Conservation (phyloP, 2,797 vertebrate species). For the Lacerta viridis region DNA sequence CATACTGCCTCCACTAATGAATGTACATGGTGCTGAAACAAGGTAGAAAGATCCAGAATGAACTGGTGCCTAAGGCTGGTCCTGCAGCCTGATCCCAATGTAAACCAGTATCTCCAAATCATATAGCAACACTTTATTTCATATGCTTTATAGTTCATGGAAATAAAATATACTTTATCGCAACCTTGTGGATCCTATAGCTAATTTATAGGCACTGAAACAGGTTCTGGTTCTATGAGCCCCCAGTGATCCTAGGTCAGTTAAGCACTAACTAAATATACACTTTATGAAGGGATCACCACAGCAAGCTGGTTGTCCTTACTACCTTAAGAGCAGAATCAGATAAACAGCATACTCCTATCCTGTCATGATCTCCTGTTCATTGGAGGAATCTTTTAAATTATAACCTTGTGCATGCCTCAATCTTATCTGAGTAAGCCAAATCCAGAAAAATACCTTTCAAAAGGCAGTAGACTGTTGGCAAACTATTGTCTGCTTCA, state of each 20-base stretch:
- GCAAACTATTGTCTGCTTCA: background rate
- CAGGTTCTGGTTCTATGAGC: background rate
- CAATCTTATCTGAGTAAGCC: background rate
- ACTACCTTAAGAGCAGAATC: slow-evolving; percentile 1
- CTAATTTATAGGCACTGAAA: background rate
- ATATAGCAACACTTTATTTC: background rate
- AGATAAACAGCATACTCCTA: slow-evolving; percentile 3
- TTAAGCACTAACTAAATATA: background rate
- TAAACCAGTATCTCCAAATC: background rate
- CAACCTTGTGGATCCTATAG: background rate
- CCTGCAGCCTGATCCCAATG: background rate
- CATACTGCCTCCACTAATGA: no score
- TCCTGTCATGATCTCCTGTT: background rate
- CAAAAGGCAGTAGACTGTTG: background rate
- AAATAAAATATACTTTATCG: background rate
- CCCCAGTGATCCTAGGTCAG: background rate
- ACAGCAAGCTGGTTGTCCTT: slow-evolving; percentile 15
- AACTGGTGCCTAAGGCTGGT: background rate
- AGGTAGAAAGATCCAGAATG: no score
- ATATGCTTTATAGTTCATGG: background rate
- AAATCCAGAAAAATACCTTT: background rate
- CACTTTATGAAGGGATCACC: background rate
- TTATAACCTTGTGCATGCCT: background rate
- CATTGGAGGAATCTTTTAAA: background rate
- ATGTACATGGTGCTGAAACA: background rate